Evolutionary conservation across 2,113 vertebrate species (phyloP).

Genomic region (Scalopus aquaticus): DNA sequence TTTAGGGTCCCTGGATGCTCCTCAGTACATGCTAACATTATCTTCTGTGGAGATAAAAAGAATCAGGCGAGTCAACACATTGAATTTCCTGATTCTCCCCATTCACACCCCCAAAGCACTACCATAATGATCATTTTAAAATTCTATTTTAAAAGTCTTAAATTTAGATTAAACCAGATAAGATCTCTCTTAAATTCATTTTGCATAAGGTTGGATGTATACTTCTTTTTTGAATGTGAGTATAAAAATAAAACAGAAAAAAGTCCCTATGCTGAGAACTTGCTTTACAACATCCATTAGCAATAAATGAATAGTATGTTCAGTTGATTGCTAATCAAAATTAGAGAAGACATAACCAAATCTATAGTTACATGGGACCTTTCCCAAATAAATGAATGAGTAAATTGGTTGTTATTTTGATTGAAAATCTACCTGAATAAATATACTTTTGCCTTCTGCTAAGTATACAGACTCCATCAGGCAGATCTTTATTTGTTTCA

Average conservation of each 20-base stretch:
- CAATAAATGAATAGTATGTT: conserved; percentile 5
- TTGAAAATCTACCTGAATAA: not conserved
- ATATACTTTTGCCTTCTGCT: not conserved
- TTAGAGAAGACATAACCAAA: conserved; percentile 2
- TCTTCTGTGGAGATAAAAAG: not conserved
- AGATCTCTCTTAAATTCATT: conserved; percentile 54
- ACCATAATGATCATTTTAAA: conserved; percentile 23
- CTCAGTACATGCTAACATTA: not conserved
- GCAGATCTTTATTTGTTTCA: not conserved
- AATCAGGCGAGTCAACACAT: not conserved
- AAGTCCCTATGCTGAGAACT: not conserved
- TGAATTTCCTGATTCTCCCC: conserved; percentile 27
- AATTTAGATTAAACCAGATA: conserved; percentile 69
- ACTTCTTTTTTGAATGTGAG: conserved; percentile 44
- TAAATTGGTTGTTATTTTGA: conserved; percentile 1
- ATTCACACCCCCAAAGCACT: not conserved
- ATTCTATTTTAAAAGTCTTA: conserved; percentile 51
- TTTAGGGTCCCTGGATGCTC: too few relatives aligned
- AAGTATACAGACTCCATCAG: not conserved
- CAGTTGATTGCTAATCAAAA: not conserved
- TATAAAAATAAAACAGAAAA: conserved; percentile 39
- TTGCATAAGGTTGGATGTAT: conserved; percentile 5
- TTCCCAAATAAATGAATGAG: conserved; percentile 29
- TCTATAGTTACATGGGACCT: not conserved
- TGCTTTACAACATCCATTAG: conserved; percentile 49